These are phyloP conservation scores for Vulpes ferrilata DNA, from an alignment of 2,113 vertebrate species.

Conservation along the genomic window DNA sequence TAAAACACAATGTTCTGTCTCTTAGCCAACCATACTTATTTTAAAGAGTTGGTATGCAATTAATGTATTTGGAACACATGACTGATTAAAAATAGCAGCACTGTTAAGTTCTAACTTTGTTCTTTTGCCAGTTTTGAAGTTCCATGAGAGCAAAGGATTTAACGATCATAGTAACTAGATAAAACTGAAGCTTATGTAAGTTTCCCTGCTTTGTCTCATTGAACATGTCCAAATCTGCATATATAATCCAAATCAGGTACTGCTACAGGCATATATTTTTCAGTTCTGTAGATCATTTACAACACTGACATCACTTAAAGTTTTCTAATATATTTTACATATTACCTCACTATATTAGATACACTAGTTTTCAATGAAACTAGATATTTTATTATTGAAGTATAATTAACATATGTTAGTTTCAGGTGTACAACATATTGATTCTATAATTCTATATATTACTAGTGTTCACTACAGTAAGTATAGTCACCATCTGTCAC, in stretches of 20 bases:
- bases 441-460: neutral
- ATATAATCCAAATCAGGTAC: neutral
- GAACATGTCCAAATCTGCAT: conserved; percentile 38
- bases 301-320: neutral
- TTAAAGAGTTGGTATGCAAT: conserved; percentile 78
- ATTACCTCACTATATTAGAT: neutral
- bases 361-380: conserved; percentile 22
- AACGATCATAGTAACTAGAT: conserved; percentile 70
- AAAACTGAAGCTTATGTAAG: conserved; percentile 60
- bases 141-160: conserved; percentile 66
- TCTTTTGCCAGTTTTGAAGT: conserved; percentile 79
- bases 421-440: neutral
- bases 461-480: neutral
- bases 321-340: conserved; percentile 37
- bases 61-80: conserved; percentile 76
- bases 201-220: conserved; percentile 59
- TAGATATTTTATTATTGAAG: neutral
- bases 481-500: neutral
- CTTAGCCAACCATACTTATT: conserved; percentile 68
- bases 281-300: neutral
- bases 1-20: conserved; percentile 65
- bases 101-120: conserved; percentile 79
- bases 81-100: conserved; percentile 77
- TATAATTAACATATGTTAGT: neutral
- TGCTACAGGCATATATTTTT: neutral